A percentile compares a stretch with the other conserved stretches of the same genome.
These are phyloP conservation scores for Sycobia sp. DNA, from an alignment of 1,140 invertebrate genomes.

Conservation along the genomic window DNA sequence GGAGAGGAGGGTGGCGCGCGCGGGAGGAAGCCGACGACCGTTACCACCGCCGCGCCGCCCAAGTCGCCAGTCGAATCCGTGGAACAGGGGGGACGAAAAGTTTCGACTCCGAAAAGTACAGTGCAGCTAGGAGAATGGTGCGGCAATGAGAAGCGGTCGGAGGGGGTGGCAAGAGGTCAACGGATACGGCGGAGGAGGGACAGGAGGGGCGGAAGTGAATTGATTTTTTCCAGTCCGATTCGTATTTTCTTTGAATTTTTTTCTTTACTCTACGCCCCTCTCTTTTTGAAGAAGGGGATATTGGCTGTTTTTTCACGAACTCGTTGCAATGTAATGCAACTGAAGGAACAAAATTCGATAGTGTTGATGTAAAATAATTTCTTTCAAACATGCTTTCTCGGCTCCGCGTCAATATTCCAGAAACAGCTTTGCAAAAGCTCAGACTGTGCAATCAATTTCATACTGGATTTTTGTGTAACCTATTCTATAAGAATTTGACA, in stretches of 20 bases:
- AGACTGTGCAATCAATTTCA: too few species aligned
- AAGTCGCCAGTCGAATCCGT: too few species aligned
- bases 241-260: neutral
- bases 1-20: neutral
- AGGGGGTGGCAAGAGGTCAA: conserved; percentile 2
- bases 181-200: too few species aligned
- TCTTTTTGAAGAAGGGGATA: neutral
- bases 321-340: too few species aligned
- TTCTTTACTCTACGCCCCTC: neutral
- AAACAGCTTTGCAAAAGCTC: too few species aligned
- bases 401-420: too few species aligned
- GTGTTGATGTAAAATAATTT: too few species aligned
- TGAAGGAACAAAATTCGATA: too few species aligned
- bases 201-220: conserved; percentile 15
- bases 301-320: neutral
- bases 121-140: conserved; percentile 9
- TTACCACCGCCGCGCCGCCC: too few species aligned
- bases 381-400: too few species aligned
- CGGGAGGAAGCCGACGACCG: neutral
- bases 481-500: too few species aligned
- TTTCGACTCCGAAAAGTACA: conserved; percentile 18
- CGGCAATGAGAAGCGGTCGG: neutral
- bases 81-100: conserved; percentile 6
- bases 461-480: too few species aligned
- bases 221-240: conserved; percentile 6